Percentiles rank a stretch among this genome's conserved stretches.
Conservation (phyloP, 2,888 invertebrate genomes). For the Melanchra persicariae region DNA sequence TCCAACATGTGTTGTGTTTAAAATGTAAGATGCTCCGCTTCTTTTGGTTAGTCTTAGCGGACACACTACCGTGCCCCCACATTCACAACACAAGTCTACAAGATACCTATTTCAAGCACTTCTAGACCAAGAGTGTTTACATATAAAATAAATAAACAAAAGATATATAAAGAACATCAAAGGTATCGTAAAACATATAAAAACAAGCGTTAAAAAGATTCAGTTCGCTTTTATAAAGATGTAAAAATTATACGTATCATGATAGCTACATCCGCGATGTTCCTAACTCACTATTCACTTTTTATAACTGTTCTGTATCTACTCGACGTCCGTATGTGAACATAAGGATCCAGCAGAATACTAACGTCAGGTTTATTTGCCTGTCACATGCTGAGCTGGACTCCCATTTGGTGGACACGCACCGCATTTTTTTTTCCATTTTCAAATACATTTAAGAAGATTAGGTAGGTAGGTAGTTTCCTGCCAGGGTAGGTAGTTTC, state of each 20-base stretch:
- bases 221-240: constrained; percentile 5
- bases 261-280: neutral
- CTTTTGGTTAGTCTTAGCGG: neutral
- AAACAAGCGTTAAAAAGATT: constrained; percentile 17
- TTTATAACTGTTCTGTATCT: no score
- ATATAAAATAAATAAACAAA: constrained; percentile 22
- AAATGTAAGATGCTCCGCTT: neutral
- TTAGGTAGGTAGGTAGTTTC: no score
- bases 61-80: neutral
- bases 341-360: no score
- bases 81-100: neutral
- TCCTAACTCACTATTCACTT: neutral
- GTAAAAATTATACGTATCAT: constrained; percentile 21
- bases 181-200: constrained; percentile 30
- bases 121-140: constrained; percentile 29
- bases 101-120: neutral
- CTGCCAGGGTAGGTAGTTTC: no score
- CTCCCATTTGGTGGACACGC: no score
- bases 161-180: constrained; percentile 26
- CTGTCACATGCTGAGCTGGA: no score
- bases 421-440: no score
- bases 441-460: no score
- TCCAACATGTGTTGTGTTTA: no score
- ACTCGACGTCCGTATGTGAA: no score
- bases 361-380: no score